Conservation (phyloP, 1,140 invertebrate genomes). For the Acyrthosiphon pisum region DNA sequence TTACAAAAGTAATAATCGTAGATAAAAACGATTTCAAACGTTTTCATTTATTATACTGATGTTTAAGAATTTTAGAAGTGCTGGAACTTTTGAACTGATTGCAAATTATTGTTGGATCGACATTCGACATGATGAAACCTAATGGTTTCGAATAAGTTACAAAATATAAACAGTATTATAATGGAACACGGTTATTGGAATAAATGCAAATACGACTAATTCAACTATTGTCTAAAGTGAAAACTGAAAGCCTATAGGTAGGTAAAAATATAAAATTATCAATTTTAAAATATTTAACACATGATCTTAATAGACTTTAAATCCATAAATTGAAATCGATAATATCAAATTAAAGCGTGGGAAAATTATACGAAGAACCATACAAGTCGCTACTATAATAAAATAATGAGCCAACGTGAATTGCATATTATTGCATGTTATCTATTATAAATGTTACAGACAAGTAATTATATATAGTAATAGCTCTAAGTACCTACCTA, state of each 20-base stretch:
- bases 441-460: background rate
- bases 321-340: too few species aligned
- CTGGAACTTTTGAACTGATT: background rate
- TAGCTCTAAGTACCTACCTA: background rate
- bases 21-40: background rate
- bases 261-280: too few species aligned
- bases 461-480: background rate
- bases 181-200: background rate
- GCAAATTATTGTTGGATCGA: background rate
- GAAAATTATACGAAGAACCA: too few species aligned
- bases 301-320: too few species aligned
- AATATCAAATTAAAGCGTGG: too few species aligned
- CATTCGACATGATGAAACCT: background rate
- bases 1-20: background rate
- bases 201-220: background rate
- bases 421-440: background rate
- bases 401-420: background rate
- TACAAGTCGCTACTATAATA: too few species aligned
- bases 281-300: background rate
- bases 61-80: background rate
- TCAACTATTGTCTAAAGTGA: too few species aligned
- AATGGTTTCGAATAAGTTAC: background rate
- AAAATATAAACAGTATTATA: background rate
- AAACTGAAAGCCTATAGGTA: background rate
- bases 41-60: background rate